These are phyloP conservation scores for Periplaneta americana DNA, from an alignment of 1,140 invertebrate species.

Conservation along the genomic window DNA sequence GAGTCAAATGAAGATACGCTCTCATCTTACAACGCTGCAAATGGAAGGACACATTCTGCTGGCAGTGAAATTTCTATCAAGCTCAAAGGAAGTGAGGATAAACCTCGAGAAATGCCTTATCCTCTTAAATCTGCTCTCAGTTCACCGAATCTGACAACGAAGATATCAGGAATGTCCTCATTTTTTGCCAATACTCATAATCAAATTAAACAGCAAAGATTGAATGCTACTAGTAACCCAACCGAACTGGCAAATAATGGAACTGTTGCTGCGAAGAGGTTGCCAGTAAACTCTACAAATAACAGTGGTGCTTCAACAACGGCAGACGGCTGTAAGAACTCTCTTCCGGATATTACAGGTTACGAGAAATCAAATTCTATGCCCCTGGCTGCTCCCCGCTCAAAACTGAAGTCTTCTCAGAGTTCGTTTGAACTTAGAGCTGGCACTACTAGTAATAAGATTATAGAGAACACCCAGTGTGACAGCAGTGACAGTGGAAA, in stretches of 20 bases:
- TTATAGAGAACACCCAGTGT: neutral
- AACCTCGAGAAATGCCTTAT: slow-evolving; percentile 28
- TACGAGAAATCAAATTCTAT: neutral
- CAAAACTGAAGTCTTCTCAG: slow-evolving; percentile 2
- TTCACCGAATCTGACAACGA: slow-evolving; percentile 41
- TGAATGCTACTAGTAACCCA: neutral
- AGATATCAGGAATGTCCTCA: slow-evolving; percentile 34
- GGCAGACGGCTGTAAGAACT: neutral
- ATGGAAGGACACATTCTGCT: neutral
- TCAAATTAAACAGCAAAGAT: neutral
- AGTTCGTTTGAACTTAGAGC: neutral
- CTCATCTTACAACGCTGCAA: neutral
- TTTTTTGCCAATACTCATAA: slow-evolving; percentile 1
- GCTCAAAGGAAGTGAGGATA: neutral
- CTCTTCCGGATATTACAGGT: neutral
- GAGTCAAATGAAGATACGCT: slow-evolving; percentile 29
- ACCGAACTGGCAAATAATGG: neutral
- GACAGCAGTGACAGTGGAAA: neutral
- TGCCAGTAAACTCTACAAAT: neutral
- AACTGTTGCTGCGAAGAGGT: neutral
- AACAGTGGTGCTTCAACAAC: neutral
- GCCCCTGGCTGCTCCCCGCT: neutral
- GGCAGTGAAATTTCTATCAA: neutral
- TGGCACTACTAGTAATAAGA: neutral
- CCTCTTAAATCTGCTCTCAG: slow-evolving; percentile 41